Conservation (phyloP, 2,888 invertebrate species). For the Melinaea menophilus region DNA sequence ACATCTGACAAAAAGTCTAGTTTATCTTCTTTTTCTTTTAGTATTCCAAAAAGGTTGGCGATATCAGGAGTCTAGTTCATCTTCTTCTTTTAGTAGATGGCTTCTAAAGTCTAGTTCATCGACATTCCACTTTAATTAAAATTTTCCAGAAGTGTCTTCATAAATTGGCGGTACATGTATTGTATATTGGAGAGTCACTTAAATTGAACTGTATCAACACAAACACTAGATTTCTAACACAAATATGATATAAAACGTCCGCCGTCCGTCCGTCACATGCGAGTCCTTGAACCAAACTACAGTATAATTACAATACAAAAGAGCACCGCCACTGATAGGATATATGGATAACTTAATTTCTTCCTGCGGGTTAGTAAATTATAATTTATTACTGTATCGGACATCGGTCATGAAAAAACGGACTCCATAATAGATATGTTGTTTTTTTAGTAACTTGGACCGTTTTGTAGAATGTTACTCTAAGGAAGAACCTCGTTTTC, state of each 20-base stretch:
- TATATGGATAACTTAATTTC: conserved; percentile 72
- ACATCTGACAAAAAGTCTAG: conserved; percentile 14
- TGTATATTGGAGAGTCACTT: conserved; percentile 51
- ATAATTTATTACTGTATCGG: conserved; percentile 72
- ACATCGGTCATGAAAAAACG: conserved; percentile 62
- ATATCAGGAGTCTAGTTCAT: conserved; percentile 27
- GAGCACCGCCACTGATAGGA: conserved; percentile 61
- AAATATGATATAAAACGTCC: conserved; percentile 13
- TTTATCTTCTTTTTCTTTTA: too few species aligned
- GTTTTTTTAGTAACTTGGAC: conserved; percentile 64
- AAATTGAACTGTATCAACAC: conserved; percentile 59
- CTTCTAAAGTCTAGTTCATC: too few species aligned
- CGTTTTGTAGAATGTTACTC: conserved; percentile 48
- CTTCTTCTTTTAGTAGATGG: too few species aligned
- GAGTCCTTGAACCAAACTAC: conserved; percentile 56
- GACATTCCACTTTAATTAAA: too few species aligned
- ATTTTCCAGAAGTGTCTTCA: conserved; percentile 23
- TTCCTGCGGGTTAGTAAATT: conserved; percentile 66
- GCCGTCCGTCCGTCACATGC: conserved; percentile 53
- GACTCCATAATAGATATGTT: conserved; percentile 71
- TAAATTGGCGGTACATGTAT: conserved; percentile 66
- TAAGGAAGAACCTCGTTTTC: conserved; percentile 43
- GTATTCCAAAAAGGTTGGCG: conserved; percentile 24
- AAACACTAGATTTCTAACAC: conserved; percentile 42
- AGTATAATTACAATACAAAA: conserved; percentile 53